Evolutionary conservation across 2,888 invertebrate species (phyloP), one percentile per base, ranked within the genome.

Genomic region (Leucoma salicis): DNA sequence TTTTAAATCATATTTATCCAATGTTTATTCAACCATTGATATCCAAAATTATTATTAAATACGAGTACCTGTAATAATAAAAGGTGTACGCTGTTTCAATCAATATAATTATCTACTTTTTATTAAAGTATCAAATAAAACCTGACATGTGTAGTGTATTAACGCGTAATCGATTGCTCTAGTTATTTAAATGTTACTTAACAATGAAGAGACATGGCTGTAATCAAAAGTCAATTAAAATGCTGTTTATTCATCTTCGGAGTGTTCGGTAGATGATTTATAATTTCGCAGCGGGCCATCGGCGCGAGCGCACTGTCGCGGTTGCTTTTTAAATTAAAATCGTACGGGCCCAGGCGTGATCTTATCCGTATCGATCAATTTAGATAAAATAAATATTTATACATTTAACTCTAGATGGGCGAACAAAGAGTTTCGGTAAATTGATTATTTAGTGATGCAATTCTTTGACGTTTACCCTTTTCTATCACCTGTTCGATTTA

Each of bases 341-440:
- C 75, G 73, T 84, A 82, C 79, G 75, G 70, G 71, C 74, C 72
- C 76, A 70, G 75, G 79, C 76, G 83, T 78, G 88, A 88, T 88
- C 85, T 87, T 87, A 89, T 88, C 87, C 82, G 67, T 53, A 69
- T 82, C 81, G 89, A 89, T 89, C 89, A 83, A 88, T 89, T 88
- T 88, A 89, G 88, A 89, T 89, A 89, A 88, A 89, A 87, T 86
- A 89, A 89, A 89, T 89, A 89, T 89, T 88, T 89, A 88, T 89
- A 87, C 82, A 82, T 79, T 80, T 76, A 76, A 74, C 78, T 76
- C 78, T 78, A 75, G 84, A 86, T 82, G 80, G 75, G 78, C 78
- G 81, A 85, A 87, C 87, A 86, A 86, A 86, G 83, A 82, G 76
- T 75, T 78, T 74, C 74, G 65, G 80, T 82, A 84, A 88, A 88